Base-by-base conservation (phyloP, 2,888 invertebrate genomes). In the Agonopterix alstromeriana region DNA sequence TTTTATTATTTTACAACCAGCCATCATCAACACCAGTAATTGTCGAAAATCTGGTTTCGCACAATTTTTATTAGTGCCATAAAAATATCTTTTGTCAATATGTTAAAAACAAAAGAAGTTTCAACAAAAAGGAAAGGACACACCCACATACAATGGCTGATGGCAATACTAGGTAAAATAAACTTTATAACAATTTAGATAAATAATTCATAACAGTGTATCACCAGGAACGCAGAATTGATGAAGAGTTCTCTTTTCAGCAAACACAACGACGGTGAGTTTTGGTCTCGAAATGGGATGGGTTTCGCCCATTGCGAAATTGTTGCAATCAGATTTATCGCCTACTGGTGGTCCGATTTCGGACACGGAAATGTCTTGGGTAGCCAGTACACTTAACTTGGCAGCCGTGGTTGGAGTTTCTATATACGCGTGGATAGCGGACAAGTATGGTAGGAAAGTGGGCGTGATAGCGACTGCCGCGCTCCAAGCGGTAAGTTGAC, bases 201-300 rank as follows among this genome's bases (percentile, higher is more conserved):
- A 67, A 65, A 65, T 67, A 63, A 67, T 38, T 38, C 60, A 65
- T 61, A 60, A 56, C 57, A 54, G 51, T 48, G 50, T 50, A 50
- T 47, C 63, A 69, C 66, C 56, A 70, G 66, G 67, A 56, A 14
- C 42, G n/a, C 67, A 67, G 63, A 56, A 51, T 48, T 43, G 49
- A 42, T 12, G 35, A 61, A 55, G 60, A 63, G 60, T 52, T 53
- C 41, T n/a, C n/a, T 46, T 74, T 73, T 36, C 70, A 90, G 89
- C 77, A 0, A 84, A 84, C 55, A 57, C 81, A 38, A 73, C 82
- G 14, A 56, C 83, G 43, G 67, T 88, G 53, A 79, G 76, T 17
- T 77, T 84, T 51, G 89, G 89, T 3, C 65, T 80, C 17, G 79
- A 80, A 53, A 64, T 76, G 2, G 89, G 86, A 14, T 90, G 87